A percentile compares a stretch with the other conserved stretches of the same genome.
These are phyloP conservation scores for Drosophila meridionalis DNA, from an alignment of 2,888 invertebrate genomes.

Conservation along the genomic window DNA sequence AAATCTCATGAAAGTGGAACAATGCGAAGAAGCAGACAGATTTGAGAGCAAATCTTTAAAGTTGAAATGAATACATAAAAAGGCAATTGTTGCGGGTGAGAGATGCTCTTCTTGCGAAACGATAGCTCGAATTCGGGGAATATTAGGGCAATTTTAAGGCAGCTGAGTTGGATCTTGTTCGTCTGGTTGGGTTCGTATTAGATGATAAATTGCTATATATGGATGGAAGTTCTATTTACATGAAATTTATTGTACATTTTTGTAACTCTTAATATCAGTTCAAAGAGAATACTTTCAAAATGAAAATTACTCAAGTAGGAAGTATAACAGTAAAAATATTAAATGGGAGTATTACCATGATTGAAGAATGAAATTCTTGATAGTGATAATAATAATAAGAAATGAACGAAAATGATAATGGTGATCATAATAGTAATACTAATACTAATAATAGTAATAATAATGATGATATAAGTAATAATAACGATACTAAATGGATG, in stretches of 20 bases:
- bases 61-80: not conserved
- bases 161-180: not conserved
- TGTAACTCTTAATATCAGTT: too few relatives aligned
- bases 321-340: too few relatives aligned
- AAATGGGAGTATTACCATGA: not conserved
- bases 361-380: not conserved
- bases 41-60: conserved; percentile 10
- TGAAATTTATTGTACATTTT: not conserved
- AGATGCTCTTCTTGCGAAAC: not conserved
- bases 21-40: conserved; percentile 13
- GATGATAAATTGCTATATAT: not conserved
- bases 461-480: not conserved
- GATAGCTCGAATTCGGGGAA: not conserved
- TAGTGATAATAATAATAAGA: not conserved
- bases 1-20: conserved; percentile 17
- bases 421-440: not conserved
- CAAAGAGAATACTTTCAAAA: not conserved
- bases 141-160: not conserved
- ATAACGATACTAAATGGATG: not conserved
- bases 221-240: not conserved
- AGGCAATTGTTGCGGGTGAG: not conserved
- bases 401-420: not conserved
- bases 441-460: not conserved
- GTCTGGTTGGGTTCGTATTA: not conserved
- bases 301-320: not conserved